These are phyloP conservation scores for Lycaon pictus DNA, from an alignment of 2,113 vertebrate species.

Conservation along the genomic window DNA sequence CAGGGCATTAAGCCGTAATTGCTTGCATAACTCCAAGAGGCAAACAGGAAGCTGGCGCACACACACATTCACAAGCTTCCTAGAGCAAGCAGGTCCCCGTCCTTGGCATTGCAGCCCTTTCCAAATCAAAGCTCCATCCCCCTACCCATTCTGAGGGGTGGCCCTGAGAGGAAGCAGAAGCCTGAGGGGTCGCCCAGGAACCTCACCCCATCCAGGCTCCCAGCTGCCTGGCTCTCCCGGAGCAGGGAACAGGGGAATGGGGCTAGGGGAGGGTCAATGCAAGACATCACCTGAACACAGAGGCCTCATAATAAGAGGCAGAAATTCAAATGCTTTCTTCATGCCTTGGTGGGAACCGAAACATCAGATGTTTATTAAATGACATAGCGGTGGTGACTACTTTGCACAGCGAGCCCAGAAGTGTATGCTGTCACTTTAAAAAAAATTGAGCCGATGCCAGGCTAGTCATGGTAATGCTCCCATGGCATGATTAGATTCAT, in stretches of 20 bases:
- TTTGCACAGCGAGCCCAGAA: slow-evolving; percentile 88
- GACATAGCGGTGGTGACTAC: slow-evolving; percentile 86
- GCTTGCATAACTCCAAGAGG: slow-evolving; percentile 69
- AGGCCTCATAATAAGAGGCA: slow-evolving; percentile 82
- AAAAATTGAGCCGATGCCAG: slow-evolving; percentile 93
- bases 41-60: slow-evolving; percentile 70
- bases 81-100: background rate
- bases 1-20: slow-evolving; percentile 69
- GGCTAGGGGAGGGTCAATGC: slow-evolving; percentile 39
- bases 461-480: slow-evolving; percentile 95
- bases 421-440: slow-evolving; percentile 95
- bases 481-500: slow-evolving; percentile 98
- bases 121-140: background rate
- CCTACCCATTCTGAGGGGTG: background rate
- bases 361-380: slow-evolving; percentile 90
- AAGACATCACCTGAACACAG: slow-evolving; percentile 82
- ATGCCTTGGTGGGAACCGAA: slow-evolving; percentile 84
- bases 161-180: background rate
- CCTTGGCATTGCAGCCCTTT: slow-evolving; percentile 1
- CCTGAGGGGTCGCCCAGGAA: background rate
- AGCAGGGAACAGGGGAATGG: background rate
- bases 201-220: background rate
- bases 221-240: background rate
- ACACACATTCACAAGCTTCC: slow-evolving; percentile 75
- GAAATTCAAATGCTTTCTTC: slow-evolving; percentile 84